These are phyloP conservation scores for Dromaius novaehollandiae DNA, from an alignment of 2,113 vertebrate genomes.

Conservation along the genomic window DNA sequence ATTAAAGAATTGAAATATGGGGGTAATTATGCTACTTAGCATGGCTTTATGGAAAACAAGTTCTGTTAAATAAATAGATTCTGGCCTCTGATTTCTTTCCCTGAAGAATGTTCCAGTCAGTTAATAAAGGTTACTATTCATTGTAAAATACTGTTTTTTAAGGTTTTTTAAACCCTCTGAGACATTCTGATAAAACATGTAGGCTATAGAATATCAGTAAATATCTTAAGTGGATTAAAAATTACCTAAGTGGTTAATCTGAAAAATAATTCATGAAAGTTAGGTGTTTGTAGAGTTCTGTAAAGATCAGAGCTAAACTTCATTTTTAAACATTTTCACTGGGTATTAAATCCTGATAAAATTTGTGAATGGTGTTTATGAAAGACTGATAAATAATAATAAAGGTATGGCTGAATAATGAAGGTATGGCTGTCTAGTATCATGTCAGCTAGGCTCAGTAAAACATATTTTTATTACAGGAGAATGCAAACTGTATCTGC, in stretches of 20 bases:
- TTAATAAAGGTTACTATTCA: not conserved
- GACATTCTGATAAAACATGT: not conserved
- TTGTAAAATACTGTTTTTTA: not conserved
- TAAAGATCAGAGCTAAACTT: not conserved
- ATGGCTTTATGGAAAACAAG: not conserved
- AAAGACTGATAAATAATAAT: not conserved
- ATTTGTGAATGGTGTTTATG: not conserved
- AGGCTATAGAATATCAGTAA: not conserved
- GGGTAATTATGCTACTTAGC: not conserved
- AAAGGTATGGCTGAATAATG: not conserved
- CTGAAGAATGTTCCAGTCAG: not conserved
- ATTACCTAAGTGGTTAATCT: not conserved
- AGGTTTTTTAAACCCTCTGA: not conserved
- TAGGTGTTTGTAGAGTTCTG: not conserved
- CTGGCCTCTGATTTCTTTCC: not conserved
- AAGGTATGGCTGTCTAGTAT: not conserved
- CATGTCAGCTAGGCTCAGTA: not conserved
- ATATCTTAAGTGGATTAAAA: not conserved
- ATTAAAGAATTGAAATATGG: not conserved
- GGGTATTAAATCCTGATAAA: not conserved
- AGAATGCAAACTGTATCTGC: not conserved
- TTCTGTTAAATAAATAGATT: not conserved
- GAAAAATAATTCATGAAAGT: not conserved
- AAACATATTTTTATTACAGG: not conserved
- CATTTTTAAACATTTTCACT: not conserved